Conservation (phyloP, 1,140 invertebrate genomes). For the Paraescarpia echinospica region DNA sequence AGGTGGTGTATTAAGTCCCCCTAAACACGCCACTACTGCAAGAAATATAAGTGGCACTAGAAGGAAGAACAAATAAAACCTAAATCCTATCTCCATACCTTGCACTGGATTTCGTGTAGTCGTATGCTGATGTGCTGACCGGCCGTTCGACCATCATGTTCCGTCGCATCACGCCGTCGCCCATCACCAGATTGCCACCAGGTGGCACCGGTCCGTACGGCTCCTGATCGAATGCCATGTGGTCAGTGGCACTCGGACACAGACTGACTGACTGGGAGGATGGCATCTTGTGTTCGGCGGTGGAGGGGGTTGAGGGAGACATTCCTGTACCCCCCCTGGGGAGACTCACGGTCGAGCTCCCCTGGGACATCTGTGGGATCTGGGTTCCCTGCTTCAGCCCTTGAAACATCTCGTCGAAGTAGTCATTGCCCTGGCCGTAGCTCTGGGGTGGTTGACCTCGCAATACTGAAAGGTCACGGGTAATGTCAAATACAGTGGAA, state of each 20-base stretch:
- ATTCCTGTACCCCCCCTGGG: background rate
- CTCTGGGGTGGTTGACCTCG: background rate
- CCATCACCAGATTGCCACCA: slow-evolving; percentile 36
- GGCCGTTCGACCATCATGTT: slow-evolving; percentile 20
- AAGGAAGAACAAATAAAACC: too few relatives aligned
- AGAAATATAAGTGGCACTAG: too few relatives aligned
- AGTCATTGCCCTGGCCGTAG: slow-evolving; percentile 29
- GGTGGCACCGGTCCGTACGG: slow-evolving; percentile 38
- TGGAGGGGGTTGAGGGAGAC: background rate
- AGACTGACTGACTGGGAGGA: slow-evolving; percentile 8
- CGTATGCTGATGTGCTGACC: slow-evolving; percentile 39
- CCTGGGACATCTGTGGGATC: background rate
- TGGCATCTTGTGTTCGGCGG: background rate
- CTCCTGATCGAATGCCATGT: slow-evolving; percentile 39
- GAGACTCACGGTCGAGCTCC: background rate
- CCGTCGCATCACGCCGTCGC: slow-evolving; percentile 13
- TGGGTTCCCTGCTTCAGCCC: background rate
- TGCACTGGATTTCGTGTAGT: slow-evolving; percentile 38
- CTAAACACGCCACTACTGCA: too few relatives aligned
- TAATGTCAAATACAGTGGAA: background rate
- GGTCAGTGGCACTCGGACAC: slow-evolving; percentile 33
- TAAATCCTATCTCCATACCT: background rate
- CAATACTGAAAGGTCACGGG: background rate
- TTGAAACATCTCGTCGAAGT: slow-evolving; percentile 31
- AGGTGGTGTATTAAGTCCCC: too few relatives aligned